Base-by-base conservation (phyloP, 64 coral and sea anemone genomes). In the Anthopleura sola region DNA sequence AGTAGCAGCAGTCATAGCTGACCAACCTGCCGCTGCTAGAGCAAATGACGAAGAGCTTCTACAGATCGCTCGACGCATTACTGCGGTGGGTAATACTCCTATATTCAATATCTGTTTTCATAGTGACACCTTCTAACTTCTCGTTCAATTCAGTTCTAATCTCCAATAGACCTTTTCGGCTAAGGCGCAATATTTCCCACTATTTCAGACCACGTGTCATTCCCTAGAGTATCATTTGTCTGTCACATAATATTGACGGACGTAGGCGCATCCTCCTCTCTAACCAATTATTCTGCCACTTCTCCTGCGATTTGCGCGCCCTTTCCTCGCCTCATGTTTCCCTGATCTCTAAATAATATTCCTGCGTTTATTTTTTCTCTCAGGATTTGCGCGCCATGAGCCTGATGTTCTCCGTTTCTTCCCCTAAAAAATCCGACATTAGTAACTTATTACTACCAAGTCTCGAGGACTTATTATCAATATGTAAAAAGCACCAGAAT, bases 1-100 rank as follows among this genome's bases (percentile, higher is more conserved):
- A 49, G 96, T 94, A 56, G 85, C 92, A 20, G 90, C 96, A 31
- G 92, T 98, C 19, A 94, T 98, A 24, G 96, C 96, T 32, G 96
- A 98, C 78, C 89, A 90, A 85, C 88, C 89, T 50, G 89, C 86
- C 2, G 96, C 92, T 32, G 92, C 93, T 55, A 84, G 80, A 33
- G 90, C 90, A 21, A 91, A 82, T 48, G 96, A 94, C 46, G 57
- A 83, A 28, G 96, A 92, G 55, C 90, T 98, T 24, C 83, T 78
- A 84, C 86, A 84, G 34, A 83, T 98, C 49, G 92, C 96, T 16
- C 75, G 81, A 83, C 87, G 96, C 64, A 88, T 98, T 13, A 98
- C 96, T 71, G 96, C 92, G 96, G 96, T 98, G 94, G 83, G 58
- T 62, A 26, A 62, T n/a, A 62, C 58, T n/a, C 21, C 6, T 10